Evolutionary conservation across 2,888 invertebrate species (phyloP).

Genomic region (Lasioglossum vierecki): DNA sequence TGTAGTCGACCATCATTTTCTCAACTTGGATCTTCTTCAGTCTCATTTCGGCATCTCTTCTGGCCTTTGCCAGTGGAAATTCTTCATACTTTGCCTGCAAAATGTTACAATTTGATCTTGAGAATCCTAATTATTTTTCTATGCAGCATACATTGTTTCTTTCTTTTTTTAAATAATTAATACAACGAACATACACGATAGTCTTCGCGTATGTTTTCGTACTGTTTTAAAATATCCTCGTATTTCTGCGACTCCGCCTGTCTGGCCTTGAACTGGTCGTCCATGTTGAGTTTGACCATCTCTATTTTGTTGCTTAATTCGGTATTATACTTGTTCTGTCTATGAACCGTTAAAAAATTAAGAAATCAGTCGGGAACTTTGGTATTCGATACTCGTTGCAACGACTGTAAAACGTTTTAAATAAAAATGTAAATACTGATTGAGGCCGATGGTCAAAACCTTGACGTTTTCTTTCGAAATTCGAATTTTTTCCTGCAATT

Average conservation of each 20-base stretch:
- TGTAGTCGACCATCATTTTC: constrained; percentile 31
- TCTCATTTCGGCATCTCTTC: constrained; percentile 8
- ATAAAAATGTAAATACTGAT: constrained; percentile 46
- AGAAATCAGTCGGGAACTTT: not conserved
- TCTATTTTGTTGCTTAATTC: constrained; percentile 18
- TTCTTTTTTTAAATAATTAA: not conserved
- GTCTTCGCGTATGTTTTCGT: constrained; percentile 34
- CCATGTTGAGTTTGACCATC: constrained; percentile 41
- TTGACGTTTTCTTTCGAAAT: constrained; percentile 15
- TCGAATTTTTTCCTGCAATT: constrained; percentile 39
- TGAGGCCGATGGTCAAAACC: constrained; percentile 11
- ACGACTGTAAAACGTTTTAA: not conserved
- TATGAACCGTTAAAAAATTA: not conserved
- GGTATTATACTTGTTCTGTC: constrained; percentile 18
- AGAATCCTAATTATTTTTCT: not conserved
- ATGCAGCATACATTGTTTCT: not conserved
- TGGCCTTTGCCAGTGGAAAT: constrained; percentile 50
- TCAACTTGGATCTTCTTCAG: constrained; percentile 45
- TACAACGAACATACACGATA: constrained; percentile 44
- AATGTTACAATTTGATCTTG: not conserved
- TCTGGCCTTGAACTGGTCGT: constrained; percentile 51
- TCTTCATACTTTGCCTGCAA: constrained; percentile 54
- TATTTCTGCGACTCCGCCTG: constrained; percentile 9
- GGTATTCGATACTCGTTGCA: not conserved
- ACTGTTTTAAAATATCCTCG: constrained; percentile 33